These are phyloP conservation scores for Prunella fulvescens DNA, from an alignment of 2,113 vertebrate species.

Conservation along the genomic window DNA sequence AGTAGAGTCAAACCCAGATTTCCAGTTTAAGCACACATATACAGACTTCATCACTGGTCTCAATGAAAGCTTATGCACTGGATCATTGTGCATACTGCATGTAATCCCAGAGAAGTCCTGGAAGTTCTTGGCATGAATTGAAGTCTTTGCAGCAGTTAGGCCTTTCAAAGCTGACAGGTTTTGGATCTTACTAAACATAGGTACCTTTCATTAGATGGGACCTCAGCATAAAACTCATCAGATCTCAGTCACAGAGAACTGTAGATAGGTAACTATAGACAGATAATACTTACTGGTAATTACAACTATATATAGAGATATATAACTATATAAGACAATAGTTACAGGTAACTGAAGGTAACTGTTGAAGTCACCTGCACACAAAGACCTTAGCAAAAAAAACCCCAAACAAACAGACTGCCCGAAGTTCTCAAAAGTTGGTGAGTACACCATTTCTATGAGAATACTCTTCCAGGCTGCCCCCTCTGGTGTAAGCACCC, in stretches of 20 bases:
- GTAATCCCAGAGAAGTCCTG: neutral
- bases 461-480: neutral
- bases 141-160: neutral
- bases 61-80: neutral
- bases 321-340: neutral
- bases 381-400: neutral
- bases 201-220: neutral
- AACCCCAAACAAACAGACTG: neutral
- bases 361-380: neutral
- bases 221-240: neutral
- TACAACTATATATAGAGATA: neutral
- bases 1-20: slow-evolving; percentile 5
- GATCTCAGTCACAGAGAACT: neutral
- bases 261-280: neutral
- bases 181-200: neutral
- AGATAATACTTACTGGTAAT: neutral
- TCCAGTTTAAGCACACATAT: neutral
- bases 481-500: neutral
- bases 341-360: neutral
- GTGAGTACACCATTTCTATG: neutral
- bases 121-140: neutral
- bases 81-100: neutral
- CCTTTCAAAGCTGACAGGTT: neutral
- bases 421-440: neutral
- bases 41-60: neutral